Evolutionary conservation across 2,797 vertebrate genomes (phyloP).

Genomic region (Neoniphon sammara): DNA sequence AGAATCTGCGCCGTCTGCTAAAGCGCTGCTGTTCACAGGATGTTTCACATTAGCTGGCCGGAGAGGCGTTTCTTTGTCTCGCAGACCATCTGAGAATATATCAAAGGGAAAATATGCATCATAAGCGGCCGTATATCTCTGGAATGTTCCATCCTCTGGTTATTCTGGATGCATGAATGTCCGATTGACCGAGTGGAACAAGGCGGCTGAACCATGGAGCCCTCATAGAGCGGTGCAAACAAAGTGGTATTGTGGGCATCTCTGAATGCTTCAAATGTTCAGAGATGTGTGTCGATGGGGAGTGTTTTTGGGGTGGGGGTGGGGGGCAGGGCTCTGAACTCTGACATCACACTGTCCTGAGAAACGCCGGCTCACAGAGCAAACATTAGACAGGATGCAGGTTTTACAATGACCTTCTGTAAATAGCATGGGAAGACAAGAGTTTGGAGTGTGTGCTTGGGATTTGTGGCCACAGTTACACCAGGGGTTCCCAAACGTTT

Average conservation of each 20-base stretch:
- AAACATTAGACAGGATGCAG: slow-evolving; percentile 58
- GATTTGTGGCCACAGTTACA: too few species aligned
- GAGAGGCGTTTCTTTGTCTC: slow-evolving; percentile 64
- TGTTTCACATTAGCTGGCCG: slow-evolving; percentile 53
- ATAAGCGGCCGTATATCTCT: slow-evolving; percentile 35
- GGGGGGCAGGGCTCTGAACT: slow-evolving; percentile 22
- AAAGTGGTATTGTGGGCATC: slow-evolving; percentile 65
- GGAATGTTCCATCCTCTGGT: slow-evolving; percentile 62
- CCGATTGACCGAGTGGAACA: slow-evolving; percentile 46
- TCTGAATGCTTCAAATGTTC: slow-evolving; percentile 55
- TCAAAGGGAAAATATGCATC: slow-evolving; percentile 65
- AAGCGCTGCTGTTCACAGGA: slow-evolving; percentile 52
- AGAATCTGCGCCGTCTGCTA: slow-evolving; percentile 40
- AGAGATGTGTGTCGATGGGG: slow-evolving; percentile 19
- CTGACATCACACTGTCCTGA: slow-evolving; percentile 55
- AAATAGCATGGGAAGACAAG: not conserved
- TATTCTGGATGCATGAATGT: slow-evolving; percentile 44
- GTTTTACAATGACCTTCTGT: slow-evolving; percentile 34
- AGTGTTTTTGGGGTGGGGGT: not conserved
- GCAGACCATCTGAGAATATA: slow-evolving; percentile 62
- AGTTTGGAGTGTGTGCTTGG: not conserved
- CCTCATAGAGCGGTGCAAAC: slow-evolving; percentile 46
- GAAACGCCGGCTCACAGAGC: slow-evolving; percentile 27
- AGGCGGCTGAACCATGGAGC: slow-evolving; percentile 40
- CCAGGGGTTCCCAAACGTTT: too few species aligned